These are phyloP conservation scores for Hesperia comma DNA, from an alignment of 2,888 invertebrate species.

Conservation along the genomic window DNA sequence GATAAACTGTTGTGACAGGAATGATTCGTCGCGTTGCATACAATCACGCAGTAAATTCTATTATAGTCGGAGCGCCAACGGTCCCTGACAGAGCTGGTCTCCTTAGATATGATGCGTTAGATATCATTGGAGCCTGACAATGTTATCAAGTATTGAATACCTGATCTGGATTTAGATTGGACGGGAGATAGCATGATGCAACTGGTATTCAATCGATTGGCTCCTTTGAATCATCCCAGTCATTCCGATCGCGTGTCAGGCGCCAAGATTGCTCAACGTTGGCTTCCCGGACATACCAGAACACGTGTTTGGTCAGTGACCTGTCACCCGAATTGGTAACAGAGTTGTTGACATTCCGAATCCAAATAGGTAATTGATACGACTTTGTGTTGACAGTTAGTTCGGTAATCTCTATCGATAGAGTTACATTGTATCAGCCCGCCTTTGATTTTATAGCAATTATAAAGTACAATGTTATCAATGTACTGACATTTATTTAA, in stretches of 20 bases:
- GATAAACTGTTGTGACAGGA: conserved; percentile 37
- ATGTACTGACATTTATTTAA: too few species aligned
- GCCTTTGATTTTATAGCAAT: too few species aligned
- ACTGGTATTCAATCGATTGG: conserved; percentile 31
- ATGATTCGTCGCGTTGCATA: conserved; percentile 36
- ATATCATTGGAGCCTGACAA: conserved; percentile 23
- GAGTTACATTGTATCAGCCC: too few species aligned
- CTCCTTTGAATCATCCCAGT: conserved; percentile 28
- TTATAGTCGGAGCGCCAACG: conserved; percentile 26
- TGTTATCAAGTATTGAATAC: conserved; percentile 34
- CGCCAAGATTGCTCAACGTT: conserved; percentile 26
- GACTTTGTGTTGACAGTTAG: neutral
- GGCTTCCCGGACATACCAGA: neutral
- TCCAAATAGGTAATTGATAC: neutral
- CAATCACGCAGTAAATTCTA: conserved; percentile 38
- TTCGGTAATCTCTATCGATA: too few species aligned
- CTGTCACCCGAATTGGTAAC: conserved; percentile 6
- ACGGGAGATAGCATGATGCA: conserved; percentile 25
- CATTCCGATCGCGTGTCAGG: conserved; percentile 26
- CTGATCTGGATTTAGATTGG: conserved; percentile 33
- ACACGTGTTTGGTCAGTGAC: conserved; percentile 8
- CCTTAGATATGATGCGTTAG: conserved; percentile 27
- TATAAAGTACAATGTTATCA: too few species aligned
- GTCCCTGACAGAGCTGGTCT: neutral
- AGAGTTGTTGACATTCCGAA: neutral